These are phyloP conservation scores for Turnix velox DNA, from an alignment of 2,113 vertebrate species.

Conservation along the genomic window DNA sequence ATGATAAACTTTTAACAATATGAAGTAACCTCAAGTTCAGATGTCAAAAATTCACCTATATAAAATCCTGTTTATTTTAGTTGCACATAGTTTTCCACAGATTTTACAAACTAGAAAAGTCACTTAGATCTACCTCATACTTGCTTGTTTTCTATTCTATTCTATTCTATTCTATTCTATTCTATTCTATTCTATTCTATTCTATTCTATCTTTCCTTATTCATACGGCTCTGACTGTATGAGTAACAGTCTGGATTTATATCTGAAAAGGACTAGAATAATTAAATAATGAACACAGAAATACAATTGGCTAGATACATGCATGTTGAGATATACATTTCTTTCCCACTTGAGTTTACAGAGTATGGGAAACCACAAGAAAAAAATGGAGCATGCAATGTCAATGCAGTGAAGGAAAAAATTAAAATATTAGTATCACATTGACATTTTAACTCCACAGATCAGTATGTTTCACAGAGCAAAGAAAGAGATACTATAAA, in stretches of 20 bases:
- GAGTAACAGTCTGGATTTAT: background rate
- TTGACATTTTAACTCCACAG: background rate
- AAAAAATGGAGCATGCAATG: background rate
- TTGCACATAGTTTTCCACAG: background rate
- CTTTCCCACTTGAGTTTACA: background rate
- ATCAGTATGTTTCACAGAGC: background rate
- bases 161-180: background rate
- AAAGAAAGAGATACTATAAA: background rate
- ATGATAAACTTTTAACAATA: background rate
- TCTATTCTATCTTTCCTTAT: background rate
- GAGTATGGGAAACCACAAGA: background rate
- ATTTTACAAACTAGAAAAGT: background rate
- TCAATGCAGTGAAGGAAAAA: background rate
- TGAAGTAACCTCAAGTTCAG: background rate
- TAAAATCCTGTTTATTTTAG: background rate
- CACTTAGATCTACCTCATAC: background rate
- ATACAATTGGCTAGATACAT: background rate
- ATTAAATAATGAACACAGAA: background rate
- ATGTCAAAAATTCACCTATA: background rate
- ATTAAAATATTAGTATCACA: background rate
- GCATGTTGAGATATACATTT: background rate
- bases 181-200: background rate
- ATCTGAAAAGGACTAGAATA: background rate
- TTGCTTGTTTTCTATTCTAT: accelerated
- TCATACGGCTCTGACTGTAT: background rate